Conservation (phyloP, 2,888 invertebrate species). For the Eupithecia subumbrata region DNA sequence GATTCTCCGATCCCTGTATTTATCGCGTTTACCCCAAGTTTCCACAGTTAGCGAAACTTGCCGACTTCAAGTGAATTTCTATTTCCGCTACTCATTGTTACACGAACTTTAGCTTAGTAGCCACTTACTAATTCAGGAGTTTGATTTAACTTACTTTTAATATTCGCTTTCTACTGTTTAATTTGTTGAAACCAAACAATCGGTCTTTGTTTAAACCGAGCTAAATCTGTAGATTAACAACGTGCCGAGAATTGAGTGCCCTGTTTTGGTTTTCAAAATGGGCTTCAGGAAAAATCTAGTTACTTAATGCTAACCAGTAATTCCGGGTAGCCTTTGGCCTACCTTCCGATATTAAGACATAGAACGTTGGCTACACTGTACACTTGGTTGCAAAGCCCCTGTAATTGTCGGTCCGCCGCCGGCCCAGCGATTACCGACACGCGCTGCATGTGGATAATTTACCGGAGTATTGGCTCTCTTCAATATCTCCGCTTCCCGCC, state of each 20-base stretch:
- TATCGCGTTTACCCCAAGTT: background rate
- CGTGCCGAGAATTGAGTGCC: background rate
- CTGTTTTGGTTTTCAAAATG: background rate
- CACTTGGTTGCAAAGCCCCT: background rate
- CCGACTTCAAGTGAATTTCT: conserved; percentile 4
- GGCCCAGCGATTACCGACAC: background rate
- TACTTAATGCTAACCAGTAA: background rate
- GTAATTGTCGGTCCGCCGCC: background rate
- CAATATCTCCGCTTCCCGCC: background rate
- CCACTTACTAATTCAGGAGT: background rate
- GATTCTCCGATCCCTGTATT: background rate
- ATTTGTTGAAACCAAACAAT: background rate
- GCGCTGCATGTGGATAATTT: conserved; percentile 3
- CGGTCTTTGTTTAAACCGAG: background rate
- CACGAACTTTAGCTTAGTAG: background rate
- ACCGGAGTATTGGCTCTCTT: background rate
- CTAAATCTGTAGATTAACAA: background rate
- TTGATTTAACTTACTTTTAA: background rate
- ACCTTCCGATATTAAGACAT: background rate
- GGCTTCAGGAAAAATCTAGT: background rate
- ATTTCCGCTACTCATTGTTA: conserved; percentile 6
- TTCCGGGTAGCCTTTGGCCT: background rate
- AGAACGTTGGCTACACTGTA: background rate
- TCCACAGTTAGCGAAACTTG: background rate
- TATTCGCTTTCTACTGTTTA: conserved; percentile 6